Base-by-base conservation (phyloP, 2,113 vertebrate genomes). In the Nycticryphes semicollaris region DNA sequence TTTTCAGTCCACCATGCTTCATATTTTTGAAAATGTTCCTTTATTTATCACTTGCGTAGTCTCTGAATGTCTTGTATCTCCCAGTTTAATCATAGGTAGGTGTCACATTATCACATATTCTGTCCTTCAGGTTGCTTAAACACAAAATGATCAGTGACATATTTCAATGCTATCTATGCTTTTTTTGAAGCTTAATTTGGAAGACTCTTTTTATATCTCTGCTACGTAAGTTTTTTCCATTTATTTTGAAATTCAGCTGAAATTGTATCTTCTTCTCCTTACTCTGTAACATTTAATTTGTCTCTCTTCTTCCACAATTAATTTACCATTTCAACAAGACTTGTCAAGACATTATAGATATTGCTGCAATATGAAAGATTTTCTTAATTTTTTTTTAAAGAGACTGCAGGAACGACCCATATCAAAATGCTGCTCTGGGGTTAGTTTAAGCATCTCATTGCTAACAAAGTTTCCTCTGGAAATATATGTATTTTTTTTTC, bases 281-380 rank as follows among this genome's bases (percentile, higher is more conserved):
- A 45, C 10, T 6, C 39, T 60, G 13, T 56, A 94, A 87, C 54
- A 93, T 94, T 95, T 92, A 89, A 91, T 94, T 96, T 89, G 64
- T 92, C 72, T 86, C 81, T 74, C 56, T 77, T 89, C 76, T 92
- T 90, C 77, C 35, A 84, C 74, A 89, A 93, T 84, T 69, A 93
- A 63, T 73, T 89, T 95, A 92, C 69, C 60, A 78, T 64, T 97
- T 84, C 94, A 90, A 66, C 89, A 89, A 87, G n/a, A 92, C 77
- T 76, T 93, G 51, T 74, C 59, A 96, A 74, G 28, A 31, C 45
- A 35, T 82, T 90, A 90, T n/a, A n/a, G 51, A 90, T 91, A 87
- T 21, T 75, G 45, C 66, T 70, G 20, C 18, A 60, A 64, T 2
- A 3, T 53, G 14, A 45, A 88, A 63, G 9, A 5, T 27, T 30